Evolutionary conservation across 2,113 vertebrate species (phyloP).

Genomic region (Engystomops pustulosus): DNA sequence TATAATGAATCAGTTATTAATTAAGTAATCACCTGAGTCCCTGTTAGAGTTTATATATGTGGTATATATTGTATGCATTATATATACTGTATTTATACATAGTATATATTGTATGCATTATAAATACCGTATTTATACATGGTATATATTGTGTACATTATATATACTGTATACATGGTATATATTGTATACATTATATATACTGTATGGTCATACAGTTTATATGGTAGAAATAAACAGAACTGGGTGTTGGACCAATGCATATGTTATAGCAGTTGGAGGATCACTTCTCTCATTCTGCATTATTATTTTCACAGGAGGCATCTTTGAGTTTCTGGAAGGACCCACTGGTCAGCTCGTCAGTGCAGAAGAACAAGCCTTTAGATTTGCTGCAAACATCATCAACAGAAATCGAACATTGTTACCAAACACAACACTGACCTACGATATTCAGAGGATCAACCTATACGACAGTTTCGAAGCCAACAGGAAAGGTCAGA

Average conservation of each 20-base stretch:
- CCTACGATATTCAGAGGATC: constrained; percentile 99
- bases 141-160: too few relatives aligned
- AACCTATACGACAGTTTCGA: constrained; percentile 99
- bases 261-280: neutral
- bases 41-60: too few relatives aligned
- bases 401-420: constrained; percentile 98
- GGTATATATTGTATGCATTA: too few relatives aligned
- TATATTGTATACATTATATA: too few relatives aligned
- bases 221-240: too few relatives aligned
- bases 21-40: too few relatives aligned
- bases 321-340: constrained; percentile 95
- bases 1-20: too few relatives aligned
- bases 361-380: constrained; percentile 94
- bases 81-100: too few relatives aligned
- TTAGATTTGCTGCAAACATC: constrained; percentile 97
- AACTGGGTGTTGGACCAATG: neutral
- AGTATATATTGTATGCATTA: too few relatives aligned
- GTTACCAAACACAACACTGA: constrained; percentile 95
- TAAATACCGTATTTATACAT: too few relatives aligned
- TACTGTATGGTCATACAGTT: too few relatives aligned
- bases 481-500: constrained; percentile 96
- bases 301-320: constrained; percentile 80
- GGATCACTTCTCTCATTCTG: neutral
- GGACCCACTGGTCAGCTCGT: constrained; percentile 88
- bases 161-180: too few relatives aligned